Evolutionary conservation across 2,888 invertebrate genomes (phyloP), one percentile per base, ranked within the genome.

Genomic region (Steinernema scapterisci): DNA sequence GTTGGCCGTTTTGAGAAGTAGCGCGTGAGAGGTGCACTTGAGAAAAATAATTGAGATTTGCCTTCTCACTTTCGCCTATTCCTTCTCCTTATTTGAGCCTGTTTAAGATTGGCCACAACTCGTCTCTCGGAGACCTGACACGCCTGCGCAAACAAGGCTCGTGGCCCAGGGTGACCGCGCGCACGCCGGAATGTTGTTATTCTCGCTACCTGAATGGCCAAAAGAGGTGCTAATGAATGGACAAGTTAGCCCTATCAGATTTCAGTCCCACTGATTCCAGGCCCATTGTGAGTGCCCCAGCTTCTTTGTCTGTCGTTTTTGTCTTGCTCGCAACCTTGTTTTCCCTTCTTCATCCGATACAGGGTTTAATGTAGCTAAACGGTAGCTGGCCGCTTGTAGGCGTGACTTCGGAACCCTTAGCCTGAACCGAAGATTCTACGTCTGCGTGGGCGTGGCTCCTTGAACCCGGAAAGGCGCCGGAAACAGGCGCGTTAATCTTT

Each of bases 171-270:
- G 13, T 63, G 63, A 63, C 63, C 63, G 38, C 25, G 19, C 63
- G 38, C 63, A 25, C 27, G 23, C 54, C 6, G 27, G 38, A 38
- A 63, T 63, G 31, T 63, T 31, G 63, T 63, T 63, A 63, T 25
- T 63, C 63, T 63, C 63, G 6, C 63, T 63, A 63, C 63, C 63
- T 63, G 63, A 25, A 63, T 63, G 63, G 31, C 63, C 63, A 63
- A 63, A 27, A 25, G 63, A 63, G 38, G 63, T n/a, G 63, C 63
- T 63, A 63, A 63, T 63, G 63, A 63, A 63, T 63, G 63, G 63
- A 31, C 11, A 27, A 25, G 31, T 27, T 16, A 19, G n/a, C 48
- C 31, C 27, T 25, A 63, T 63, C 63, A 16, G 63, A 63, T 63
- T 63, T 31, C 54, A 23, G 13, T 13, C n/a, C 23, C 52, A 9